phyloP scores from a whole-genome alignment of 2,888 invertebrate species.

The Eupithecia pulchellata region DNA sequence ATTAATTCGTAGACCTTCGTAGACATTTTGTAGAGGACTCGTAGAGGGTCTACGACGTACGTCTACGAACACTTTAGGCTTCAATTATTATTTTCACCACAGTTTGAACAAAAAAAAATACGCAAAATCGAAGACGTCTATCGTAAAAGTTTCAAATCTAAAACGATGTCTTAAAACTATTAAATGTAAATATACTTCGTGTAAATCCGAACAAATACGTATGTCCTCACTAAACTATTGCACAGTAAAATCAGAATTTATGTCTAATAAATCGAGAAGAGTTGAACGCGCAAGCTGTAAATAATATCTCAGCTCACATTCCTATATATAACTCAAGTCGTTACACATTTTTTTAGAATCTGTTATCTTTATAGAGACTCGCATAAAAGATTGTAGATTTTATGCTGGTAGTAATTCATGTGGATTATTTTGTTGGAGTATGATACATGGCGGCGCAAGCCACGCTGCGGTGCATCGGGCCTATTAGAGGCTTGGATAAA shows the following conservation, averaged over 20 bases:
- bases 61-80: constrained; percentile 1
- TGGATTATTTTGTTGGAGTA: constrained; percentile 81
- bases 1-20: constrained; percentile 18
- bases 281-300: constrained; percentile 19
- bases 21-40: constrained; percentile 31
- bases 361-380: constrained; percentile 48
- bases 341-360: constrained; percentile 44
- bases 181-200: constrained; percentile 5
- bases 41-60: constrained; percentile 27
- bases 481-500: constrained; percentile 83
- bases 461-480: constrained; percentile 71
- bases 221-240: constrained; percentile 22
- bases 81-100: neutral
- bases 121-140: neutral
- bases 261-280: constrained; percentile 28
- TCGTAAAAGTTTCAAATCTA: constrained; percentile 1
- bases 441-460: constrained; percentile 77
- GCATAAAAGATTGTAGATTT: constrained; percentile 62
- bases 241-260: constrained; percentile 20
- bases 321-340: constrained; percentile 41
- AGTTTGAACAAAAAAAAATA: neutral
- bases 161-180: constrained; percentile 13
- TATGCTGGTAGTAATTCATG: constrained; percentile 71
- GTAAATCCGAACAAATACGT: constrained; percentile 17
- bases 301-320: constrained; percentile 22